Evolutionary conservation across 2,888 invertebrate species (phyloP), one percentile per base, ranked within the genome.

Genomic region (Hirtodrosophila duncani): DNA sequence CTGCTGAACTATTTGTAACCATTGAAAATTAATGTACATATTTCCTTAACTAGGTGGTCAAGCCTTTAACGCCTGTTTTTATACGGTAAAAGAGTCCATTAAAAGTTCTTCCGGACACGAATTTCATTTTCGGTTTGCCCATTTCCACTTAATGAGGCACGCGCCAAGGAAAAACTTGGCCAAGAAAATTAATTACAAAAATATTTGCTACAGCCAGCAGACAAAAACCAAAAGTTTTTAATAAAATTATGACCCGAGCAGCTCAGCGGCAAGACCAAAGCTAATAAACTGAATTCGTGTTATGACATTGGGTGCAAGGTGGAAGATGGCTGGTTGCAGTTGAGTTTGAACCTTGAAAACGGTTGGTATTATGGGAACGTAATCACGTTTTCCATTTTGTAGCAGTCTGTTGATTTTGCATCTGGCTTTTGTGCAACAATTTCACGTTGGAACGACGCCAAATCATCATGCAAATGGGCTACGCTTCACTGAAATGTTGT

Each of bases 381-480:
- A n/a, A n/a, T n/a, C n/a, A n/a, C n/a, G n/a, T n/a, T n/a, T n/a
- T n/a, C n/a, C n/a, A n/a, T n/a, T n/a, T n/a, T n/a, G n/a, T n/a
- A n/a, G n/a, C n/a, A n/a, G n/a, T n/a, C n/a, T n/a, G n/a, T n/a
- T n/a, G n/a, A n/a, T n/a, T n/a, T n/a, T n/a, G n/a, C n/a, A n/a
- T n/a, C n/a, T n/a, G n/a, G n/a, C n/a, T n/a, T n/a, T n/a, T n/a
- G n/a, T n/a, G n/a, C n/a, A n/a, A n/a, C n/a, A n/a, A n/a, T n/a
- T n/a, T n/a, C n/a, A n/a, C n/a, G 51, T 34, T 36, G 45, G 38
- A 30, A 57, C 38, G 51, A 10, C 10, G 9, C 16, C 29, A 33
- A 69, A 36, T 44, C 50, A 75, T 63, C 80, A 79, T 71, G 80
- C 67, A 80, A 75, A 50, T 44, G 69, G 37, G 18, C 37, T 42